Evolutionary conservation across 2,113 vertebrate genomes (phyloP).

Genomic region (Eurypyga helias): DNA sequence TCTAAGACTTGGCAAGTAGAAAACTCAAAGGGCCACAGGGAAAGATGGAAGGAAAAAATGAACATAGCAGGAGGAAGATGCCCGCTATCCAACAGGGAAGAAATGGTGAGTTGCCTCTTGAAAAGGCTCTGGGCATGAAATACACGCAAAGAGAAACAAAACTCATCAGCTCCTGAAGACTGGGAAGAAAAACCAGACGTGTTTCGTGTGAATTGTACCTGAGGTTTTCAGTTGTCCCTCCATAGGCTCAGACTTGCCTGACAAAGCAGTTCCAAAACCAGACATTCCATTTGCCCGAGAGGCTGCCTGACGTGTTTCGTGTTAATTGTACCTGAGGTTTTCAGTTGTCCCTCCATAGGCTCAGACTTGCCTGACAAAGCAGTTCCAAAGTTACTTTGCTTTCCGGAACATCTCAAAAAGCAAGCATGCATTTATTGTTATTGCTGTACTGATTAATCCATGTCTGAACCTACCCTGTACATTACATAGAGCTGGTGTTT

Average conservation of each 20-base stretch:
- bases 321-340: neutral
- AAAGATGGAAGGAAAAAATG: neutral
- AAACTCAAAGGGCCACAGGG: neutral
- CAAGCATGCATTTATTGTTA: neutral
- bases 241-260: neutral
- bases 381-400: neutral
- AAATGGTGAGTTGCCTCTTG: neutral
- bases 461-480: neutral
- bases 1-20: neutral
- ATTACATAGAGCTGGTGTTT: neutral
- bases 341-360: neutral
- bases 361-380: neutral
- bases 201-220: neutral
- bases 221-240: neutral
- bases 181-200: neutral
- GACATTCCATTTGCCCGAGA: neutral
- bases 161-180: neutral
- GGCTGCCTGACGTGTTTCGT: neutral
- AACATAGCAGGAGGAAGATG: neutral
- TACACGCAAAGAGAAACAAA: neutral
- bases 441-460: conserved; percentile 2
- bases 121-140: neutral
- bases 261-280: neutral
- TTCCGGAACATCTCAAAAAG: neutral
- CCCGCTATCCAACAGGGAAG: neutral